A percentile compares a stretch with the other conserved stretches of the same genome.
Evolutionary conservation across 2,113 vertebrate genomes (phyloP).

Genomic region (Dinomys branickii): DNA sequence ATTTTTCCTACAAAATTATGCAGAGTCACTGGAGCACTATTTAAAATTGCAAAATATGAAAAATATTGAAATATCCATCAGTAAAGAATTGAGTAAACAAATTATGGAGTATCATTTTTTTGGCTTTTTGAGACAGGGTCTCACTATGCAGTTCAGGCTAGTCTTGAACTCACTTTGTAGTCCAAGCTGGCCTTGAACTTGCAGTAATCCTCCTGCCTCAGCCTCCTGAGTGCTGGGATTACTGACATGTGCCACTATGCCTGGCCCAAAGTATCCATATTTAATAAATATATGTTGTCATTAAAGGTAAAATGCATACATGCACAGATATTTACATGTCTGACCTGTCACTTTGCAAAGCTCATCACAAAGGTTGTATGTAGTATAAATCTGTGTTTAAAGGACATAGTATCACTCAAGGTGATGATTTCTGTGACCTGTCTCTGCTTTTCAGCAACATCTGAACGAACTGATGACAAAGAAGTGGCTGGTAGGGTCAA

Average conservation of each 20-base stretch:
- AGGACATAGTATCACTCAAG: background rate
- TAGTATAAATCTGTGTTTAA: background rate
- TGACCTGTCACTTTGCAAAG: background rate
- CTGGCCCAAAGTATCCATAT: no score
- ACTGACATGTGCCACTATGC: no score
- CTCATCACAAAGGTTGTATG: background rate
- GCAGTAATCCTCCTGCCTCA: no score
- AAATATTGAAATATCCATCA: background rate
- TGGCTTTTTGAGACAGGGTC: no score
- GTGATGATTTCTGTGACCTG: background rate
- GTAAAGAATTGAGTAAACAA: background rate
- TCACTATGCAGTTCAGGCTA: no score
- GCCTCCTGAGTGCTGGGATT: no score
- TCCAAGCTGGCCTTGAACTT: no score
- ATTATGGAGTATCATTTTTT: background rate
- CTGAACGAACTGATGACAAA: slow-evolving; percentile 95
- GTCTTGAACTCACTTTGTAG: no score
- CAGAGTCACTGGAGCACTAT: background rate
- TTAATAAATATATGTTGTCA: no score
- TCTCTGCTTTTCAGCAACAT: slow-evolving; percentile 89
- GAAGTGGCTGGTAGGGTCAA: slow-evolving; percentile 95
- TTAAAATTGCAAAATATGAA: background rate
- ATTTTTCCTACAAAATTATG: background rate
- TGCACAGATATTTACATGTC: background rate
- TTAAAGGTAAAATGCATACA: background rate